Evolutionary conservation across 2,113 vertebrate species (phyloP).

Genomic region (Clinocottus analis): DNA sequence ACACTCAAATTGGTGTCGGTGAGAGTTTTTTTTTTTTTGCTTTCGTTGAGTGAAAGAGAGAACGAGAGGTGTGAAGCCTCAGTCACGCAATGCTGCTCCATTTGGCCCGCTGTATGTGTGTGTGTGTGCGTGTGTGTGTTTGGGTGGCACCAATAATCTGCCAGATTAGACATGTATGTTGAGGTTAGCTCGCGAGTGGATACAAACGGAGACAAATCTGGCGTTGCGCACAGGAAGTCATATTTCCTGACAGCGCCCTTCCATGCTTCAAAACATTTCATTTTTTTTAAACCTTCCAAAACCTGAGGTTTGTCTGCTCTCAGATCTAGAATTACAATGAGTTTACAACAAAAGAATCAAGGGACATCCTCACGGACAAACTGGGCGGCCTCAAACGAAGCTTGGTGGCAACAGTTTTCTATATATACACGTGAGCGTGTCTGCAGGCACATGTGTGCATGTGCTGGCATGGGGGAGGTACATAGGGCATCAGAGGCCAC

Average conservation of each 20-base stretch:
- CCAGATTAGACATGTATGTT: conserved; percentile 24
- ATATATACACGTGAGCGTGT: neutral
- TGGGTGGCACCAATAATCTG: neutral
- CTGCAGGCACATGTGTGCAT: conserved; percentile 40
- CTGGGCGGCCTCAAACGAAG: neutral
- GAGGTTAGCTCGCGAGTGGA: conserved; percentile 40
- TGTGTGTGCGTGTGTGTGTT: conserved; percentile 20
- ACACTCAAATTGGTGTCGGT: conserved; percentile 69
- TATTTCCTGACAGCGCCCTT: conserved; percentile 42
- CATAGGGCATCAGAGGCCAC: conserved; percentile 68
- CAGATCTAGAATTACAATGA: conserved; percentile 25
- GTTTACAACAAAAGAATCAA: conserved; percentile 14
- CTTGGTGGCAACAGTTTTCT: conserved; percentile 7
- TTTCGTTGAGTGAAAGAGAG: conserved; percentile 69
- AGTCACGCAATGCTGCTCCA: conserved; percentile 70
- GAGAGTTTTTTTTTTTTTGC: conserved; percentile 64
- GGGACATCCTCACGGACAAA: neutral
- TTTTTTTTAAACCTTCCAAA: no score
- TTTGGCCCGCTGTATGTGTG: neutral
- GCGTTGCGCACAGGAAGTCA: conserved; percentile 56
- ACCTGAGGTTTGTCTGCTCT: neutral
- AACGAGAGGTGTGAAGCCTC: conserved; percentile 73
- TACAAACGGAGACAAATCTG: conserved; percentile 40
- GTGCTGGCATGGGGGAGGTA: conserved; percentile 46
- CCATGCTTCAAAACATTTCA: conserved; percentile 32